phyloP scores from a whole-genome alignment of 1,140 invertebrate genomes.

The Linepithema humile region DNA sequence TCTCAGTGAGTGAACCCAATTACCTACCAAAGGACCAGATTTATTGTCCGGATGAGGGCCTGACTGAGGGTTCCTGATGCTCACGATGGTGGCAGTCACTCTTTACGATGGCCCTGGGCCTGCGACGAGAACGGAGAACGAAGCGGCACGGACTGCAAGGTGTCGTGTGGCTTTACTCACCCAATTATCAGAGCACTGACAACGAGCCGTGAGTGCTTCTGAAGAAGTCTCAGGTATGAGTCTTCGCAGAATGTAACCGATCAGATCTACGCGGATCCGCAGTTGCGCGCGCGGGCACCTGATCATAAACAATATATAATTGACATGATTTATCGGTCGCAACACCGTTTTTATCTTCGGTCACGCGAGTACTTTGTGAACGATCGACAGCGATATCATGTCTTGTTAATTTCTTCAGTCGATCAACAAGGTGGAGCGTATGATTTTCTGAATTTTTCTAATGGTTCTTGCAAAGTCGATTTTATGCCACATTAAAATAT shows the following conservation, averaged over 20 bases:
- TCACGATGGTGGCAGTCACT: slow-evolving; percentile 79
- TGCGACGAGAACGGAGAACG: slow-evolving; percentile 42
- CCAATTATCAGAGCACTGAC: slow-evolving; percentile 81
- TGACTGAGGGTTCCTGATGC: slow-evolving; percentile 78
- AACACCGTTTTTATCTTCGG: slow-evolving; percentile 50
- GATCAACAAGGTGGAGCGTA: neutral
- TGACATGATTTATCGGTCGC: slow-evolving; percentile 79
- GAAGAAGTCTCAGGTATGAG: slow-evolving; percentile 39
- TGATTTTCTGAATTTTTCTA: neutral
- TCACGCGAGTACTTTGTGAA: slow-evolving; percentile 66
- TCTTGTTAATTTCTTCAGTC: slow-evolving; percentile 1
- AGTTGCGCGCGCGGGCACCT: neutral
- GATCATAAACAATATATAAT: slow-evolving; percentile 83
- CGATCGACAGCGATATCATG: slow-evolving; percentile 65
- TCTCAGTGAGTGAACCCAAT: slow-evolving; percentile 85
- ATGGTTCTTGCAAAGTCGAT: too few species aligned
- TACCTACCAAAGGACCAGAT: slow-evolving; percentile 82
- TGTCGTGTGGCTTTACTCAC: slow-evolving; percentile 78
- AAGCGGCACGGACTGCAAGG: slow-evolving; percentile 57
- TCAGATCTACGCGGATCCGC: slow-evolving; percentile 1
- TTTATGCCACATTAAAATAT: too few species aligned
- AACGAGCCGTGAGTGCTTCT: slow-evolving; percentile 59
- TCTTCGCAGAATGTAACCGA: neutral
- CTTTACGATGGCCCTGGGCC: slow-evolving; percentile 72
- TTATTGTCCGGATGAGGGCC: slow-evolving; percentile 80